A percentile compares a stretch with the other conserved stretches of the same genome.
Conservation (phyloP, 2,888 invertebrate genomes). For the Pachliopta kotzebuea region DNA sequence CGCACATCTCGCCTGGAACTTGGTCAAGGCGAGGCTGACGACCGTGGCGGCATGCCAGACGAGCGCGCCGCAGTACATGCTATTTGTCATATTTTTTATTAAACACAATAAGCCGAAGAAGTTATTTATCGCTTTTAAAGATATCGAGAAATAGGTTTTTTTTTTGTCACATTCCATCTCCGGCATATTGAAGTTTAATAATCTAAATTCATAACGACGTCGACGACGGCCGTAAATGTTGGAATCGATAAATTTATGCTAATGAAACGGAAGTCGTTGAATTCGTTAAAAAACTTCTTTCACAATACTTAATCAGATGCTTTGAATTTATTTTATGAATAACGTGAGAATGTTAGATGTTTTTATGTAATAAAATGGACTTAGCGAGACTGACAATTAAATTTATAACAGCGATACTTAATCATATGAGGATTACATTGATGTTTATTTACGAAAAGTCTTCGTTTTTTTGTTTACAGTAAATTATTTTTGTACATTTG, state of each 20-base stretch:
- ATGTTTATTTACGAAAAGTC: too few relatives aligned
- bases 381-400: background rate
- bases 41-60: slow-evolving; percentile 72
- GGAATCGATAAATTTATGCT: slow-evolving; percentile 22
- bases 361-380: background rate
- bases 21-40: slow-evolving; percentile 75
- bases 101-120: slow-evolving; percentile 49
- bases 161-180: background rate
- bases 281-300: slow-evolving; percentile 19
- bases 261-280: slow-evolving; percentile 21
- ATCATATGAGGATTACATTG: too few relatives aligned
- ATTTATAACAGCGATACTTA: too few relatives aligned
- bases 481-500: background rate
- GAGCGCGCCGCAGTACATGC: slow-evolving; percentile 51
- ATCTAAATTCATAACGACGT: slow-evolving; percentile 8
- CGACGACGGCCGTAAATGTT: slow-evolving; percentile 7
- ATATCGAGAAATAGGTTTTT: slow-evolving; percentile 16
- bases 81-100: slow-evolving; percentile 66
- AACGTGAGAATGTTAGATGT: slow-evolving; percentile 14
- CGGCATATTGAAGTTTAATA: slow-evolving; percentile 16
- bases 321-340: slow-evolving; percentile 12
- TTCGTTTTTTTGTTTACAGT: too few relatives aligned
- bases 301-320: slow-evolving; percentile 14
- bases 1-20: slow-evolving; percentile 61
- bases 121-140: slow-evolving; percentile 36